Evolutionary conservation across 2,797 vertebrate genomes (phyloP).

Genomic region (Amblyopsis hoosieri): DNA sequence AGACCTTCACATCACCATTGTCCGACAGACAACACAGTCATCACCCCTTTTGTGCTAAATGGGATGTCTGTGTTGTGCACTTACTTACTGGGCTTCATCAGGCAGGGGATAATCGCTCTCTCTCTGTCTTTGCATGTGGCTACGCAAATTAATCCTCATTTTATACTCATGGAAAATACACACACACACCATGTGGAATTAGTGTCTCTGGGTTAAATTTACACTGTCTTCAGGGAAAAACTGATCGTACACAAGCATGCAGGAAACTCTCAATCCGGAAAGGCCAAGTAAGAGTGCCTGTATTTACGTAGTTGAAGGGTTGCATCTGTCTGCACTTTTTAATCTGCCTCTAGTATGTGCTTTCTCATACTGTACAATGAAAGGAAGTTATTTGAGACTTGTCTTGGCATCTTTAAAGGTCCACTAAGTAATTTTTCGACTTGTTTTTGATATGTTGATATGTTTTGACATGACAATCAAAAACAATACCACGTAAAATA

Average conservation of each 20-base stretch:
- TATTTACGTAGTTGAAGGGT: slow-evolving; percentile 1
- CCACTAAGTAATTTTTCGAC: no score
- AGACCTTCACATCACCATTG: not conserved
- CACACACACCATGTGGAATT: slow-evolving; percentile 2
- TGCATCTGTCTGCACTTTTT: slow-evolving; percentile 21
- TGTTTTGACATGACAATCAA: no score
- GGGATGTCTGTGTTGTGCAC: not conserved
- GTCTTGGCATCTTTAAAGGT: slow-evolving; percentile 10
- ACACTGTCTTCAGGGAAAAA: slow-evolving; percentile 2
- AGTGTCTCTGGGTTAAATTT: not conserved
- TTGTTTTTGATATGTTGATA: no score
- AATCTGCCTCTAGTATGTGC: slow-evolving; percentile 24
- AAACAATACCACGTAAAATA: no score
- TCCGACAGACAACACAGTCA: not conserved
- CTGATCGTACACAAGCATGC: slow-evolving; percentile 20
- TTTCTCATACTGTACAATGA: slow-evolving; percentile 27
- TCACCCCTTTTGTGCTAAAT: slow-evolving; percentile 1
- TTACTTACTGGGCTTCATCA: no score
- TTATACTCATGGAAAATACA: slow-evolving; percentile 8
- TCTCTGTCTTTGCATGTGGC: not conserved
- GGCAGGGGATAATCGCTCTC: not conserved
- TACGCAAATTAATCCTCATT: no score
- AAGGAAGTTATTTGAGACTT: slow-evolving; percentile 43
- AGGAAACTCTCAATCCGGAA: slow-evolving; percentile 17
- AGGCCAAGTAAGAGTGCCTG: not conserved